These are phyloP conservation scores for Sphinx pinastri DNA, from an alignment of 2,888 invertebrate species.

Conservation along the genomic window DNA sequence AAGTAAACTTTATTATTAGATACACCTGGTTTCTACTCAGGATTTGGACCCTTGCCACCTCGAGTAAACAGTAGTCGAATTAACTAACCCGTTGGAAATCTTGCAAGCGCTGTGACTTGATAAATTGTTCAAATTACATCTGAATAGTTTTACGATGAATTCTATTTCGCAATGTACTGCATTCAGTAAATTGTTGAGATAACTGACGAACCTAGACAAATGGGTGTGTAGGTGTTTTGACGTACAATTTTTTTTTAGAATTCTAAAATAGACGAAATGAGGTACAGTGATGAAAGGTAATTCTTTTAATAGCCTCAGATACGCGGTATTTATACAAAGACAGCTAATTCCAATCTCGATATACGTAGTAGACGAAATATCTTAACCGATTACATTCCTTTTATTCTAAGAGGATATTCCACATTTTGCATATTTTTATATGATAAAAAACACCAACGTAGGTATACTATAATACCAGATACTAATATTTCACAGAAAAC, in stretches of 20 bases:
- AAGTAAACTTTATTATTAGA: neutral
- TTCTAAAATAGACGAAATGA: constrained; percentile 19
- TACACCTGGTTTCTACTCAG: constrained; percentile 13
- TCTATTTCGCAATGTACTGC: constrained; percentile 19
- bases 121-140: constrained; percentile 22
- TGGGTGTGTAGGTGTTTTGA: constrained; percentile 24
- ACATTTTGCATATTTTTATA: neutral
- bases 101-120: constrained; percentile 11
- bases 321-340: constrained; percentile 21
- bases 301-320: constrained; percentile 20
- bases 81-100: constrained; percentile 1
- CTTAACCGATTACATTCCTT: neutral
- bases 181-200: constrained; percentile 23
- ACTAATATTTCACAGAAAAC: too few species aligned
- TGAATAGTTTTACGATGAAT: constrained; percentile 17
- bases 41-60: constrained; percentile 18
- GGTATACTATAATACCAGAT: too few species aligned
- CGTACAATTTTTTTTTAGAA: constrained; percentile 20
- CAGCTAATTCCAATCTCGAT: constrained; percentile 2
- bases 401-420: neutral
- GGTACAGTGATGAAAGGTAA: constrained; percentile 19
- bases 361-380: neutral
- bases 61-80: neutral
- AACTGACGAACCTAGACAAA: constrained; percentile 23
- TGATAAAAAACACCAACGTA: neutral